Percentiles rank a stretch among this genome's conserved stretches.
Conservation (phyloP, 2,113 vertebrate species). For the Pycnonotus jocosus region DNA sequence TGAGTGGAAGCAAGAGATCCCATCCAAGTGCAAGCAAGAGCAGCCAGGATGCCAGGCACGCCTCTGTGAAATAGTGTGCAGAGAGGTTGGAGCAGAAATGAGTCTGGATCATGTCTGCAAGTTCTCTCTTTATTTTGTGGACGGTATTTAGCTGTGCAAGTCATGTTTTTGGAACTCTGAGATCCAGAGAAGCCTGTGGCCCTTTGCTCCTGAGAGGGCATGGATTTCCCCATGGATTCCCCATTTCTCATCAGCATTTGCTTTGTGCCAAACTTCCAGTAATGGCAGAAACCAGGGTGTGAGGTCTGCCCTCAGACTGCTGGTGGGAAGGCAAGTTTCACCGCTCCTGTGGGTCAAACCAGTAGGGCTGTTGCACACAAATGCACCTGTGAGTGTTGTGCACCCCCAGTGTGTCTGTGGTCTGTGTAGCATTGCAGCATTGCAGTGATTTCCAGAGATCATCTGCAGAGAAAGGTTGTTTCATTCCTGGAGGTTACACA, state of each 20-base stretch:
- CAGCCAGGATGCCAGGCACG: neutral
- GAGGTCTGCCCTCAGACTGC: neutral
- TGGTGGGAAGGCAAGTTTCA: neutral
- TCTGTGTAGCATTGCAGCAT: neutral
- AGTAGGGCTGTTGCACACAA: neutral
- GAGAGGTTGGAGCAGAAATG: neutral
- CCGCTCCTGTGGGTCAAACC: neutral
- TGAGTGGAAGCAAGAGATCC: neutral
- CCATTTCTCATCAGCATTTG: neutral
- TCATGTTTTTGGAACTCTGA: neutral
- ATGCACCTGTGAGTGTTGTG: neutral
- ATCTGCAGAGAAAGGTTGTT: neutral
- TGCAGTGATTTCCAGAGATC: neutral
- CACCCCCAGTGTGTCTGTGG: neutral
- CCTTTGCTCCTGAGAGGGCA: neutral
- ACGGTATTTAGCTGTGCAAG: neutral
- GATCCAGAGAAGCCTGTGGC: neutral
- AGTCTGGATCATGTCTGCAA: neutral
- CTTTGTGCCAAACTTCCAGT: neutral
- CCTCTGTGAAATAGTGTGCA: neutral
- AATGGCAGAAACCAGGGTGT: neutral
- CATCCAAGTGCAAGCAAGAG: neutral
- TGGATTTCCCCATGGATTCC: neutral
- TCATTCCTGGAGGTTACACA: accelerated
- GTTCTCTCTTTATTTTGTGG: neutral